phyloP scores from a whole-genome alignment of 2,113 vertebrate species.

The Canis aureus region DNA sequence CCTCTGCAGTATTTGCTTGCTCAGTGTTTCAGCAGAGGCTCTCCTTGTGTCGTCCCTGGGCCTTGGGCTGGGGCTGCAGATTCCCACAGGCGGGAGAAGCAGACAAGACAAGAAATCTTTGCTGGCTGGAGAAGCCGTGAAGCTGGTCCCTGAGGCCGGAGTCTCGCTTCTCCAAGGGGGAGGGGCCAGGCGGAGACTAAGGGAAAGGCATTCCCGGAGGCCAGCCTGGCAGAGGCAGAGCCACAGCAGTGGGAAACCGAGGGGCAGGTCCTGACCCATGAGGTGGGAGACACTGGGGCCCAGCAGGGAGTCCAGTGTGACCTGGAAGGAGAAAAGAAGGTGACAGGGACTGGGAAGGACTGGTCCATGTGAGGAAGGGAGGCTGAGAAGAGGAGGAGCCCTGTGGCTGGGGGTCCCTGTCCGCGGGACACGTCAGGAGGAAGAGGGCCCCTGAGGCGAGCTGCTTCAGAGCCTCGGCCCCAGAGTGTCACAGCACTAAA shows the following conservation, averaged over 20 bases:
- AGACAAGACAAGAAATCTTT: background rate
- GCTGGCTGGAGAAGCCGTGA: background rate
- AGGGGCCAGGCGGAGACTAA: rapidly evolving
- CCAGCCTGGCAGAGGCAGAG: rapidly evolving
- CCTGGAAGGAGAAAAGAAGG: background rate
- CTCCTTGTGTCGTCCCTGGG: rapidly evolving
- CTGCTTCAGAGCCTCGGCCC: rapidly evolving
- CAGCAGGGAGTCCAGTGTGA: rapidly evolving
- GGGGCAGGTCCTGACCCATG: rapidly evolving
- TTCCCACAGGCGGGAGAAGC: background rate
- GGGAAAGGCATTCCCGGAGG: rapidly evolving
- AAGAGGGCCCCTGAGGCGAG: background rate
- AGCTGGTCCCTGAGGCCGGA: background rate
- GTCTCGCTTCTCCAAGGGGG: background rate
- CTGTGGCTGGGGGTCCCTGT: background rate
- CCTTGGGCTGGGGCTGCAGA: background rate
- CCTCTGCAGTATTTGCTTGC: rapidly evolving
- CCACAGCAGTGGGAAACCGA: background rate
- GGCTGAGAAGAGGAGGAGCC: background rate
- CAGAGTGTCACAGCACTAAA: rapidly evolving
- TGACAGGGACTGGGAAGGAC: background rate
- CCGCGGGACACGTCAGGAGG: rapidly evolving
- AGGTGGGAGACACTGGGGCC: background rate
- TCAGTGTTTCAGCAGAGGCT: rapidly evolving
- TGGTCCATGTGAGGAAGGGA: background rate